Conservation (phyloP, 2,113 vertebrate genomes). For the Neotragus moschatus region DNA sequence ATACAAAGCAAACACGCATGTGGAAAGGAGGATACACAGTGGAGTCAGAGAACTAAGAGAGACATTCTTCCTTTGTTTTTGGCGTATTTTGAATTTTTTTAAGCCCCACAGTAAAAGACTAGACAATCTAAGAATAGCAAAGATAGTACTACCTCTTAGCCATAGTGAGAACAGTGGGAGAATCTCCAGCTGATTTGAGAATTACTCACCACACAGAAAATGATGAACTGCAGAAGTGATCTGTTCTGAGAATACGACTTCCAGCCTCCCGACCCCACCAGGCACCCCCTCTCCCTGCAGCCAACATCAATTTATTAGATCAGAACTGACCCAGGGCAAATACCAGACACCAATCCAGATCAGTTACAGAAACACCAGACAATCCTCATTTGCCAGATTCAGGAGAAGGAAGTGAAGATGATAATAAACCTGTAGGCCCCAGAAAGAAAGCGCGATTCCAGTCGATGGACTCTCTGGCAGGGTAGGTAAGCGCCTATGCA, state of each 20-base stretch:
- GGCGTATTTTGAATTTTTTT: background rate
- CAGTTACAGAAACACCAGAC: background rate
- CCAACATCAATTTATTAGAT: background rate
- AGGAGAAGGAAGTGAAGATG: constrained; percentile 29
- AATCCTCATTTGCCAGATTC: background rate
- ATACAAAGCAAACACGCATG: background rate
- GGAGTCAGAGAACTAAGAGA: background rate
- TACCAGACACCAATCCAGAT: background rate
- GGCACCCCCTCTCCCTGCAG: fast-evolving
- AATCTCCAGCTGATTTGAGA: background rate
- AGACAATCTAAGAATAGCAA: constrained; percentile 27
- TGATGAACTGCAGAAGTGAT: background rate
- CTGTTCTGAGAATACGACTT: background rate
- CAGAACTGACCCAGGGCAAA: background rate
- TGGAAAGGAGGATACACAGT: background rate
- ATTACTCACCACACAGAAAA: background rate
- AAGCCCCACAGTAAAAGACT: background rate
- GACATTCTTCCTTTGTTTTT: background rate
- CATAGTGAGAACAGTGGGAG: background rate
- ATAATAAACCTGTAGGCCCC: background rate
- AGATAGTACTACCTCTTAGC: background rate
- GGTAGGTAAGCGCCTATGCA: background rate
- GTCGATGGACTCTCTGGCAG: background rate
- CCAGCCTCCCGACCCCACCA: fast-evolving
- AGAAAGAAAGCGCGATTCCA: background rate